phyloP scores from a whole-genome alignment of 1,140 invertebrate species.

The Formica selysi region DNA sequence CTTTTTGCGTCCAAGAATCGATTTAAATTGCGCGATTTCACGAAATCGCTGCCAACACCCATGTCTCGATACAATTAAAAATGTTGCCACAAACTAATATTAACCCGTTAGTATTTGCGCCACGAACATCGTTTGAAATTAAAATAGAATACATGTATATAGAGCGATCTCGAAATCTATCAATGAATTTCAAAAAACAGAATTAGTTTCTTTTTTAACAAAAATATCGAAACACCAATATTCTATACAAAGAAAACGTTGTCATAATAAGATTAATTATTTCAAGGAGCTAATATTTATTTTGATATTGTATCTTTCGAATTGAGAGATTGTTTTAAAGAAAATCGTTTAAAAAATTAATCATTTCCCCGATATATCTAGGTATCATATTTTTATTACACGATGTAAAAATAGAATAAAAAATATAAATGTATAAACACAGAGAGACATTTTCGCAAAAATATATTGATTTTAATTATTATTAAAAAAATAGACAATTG shows the following conservation, averaged over 20 bases:
- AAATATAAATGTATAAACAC: neutral
- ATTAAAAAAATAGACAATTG: neutral
- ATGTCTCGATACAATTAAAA: constrained; percentile 24
- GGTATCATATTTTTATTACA: neutral
- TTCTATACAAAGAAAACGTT: neutral
- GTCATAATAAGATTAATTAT: neutral
- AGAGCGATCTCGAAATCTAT: neutral
- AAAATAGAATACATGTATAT: neutral
- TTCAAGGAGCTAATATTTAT: neutral
- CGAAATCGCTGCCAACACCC: constrained; percentile 14
- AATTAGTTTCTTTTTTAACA: neutral
- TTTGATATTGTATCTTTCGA: neutral
- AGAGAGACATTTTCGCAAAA: neutral
- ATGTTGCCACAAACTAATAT: constrained; percentile 23
- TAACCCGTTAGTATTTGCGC: constrained; percentile 8
- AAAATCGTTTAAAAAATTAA: neutral
- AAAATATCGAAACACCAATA: neutral
- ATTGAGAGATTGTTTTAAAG: neutral
- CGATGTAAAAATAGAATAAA: neutral
- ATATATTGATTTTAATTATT: neutral
- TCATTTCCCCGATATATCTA: neutral
- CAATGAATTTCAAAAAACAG: neutral
- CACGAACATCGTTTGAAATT: neutral
- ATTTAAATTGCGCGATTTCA: constrained; percentile 23
- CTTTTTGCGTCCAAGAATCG: neutral